Base-by-base conservation (phyloP, 2,888 invertebrate genomes). In the Parnassius smintheus region DNA sequence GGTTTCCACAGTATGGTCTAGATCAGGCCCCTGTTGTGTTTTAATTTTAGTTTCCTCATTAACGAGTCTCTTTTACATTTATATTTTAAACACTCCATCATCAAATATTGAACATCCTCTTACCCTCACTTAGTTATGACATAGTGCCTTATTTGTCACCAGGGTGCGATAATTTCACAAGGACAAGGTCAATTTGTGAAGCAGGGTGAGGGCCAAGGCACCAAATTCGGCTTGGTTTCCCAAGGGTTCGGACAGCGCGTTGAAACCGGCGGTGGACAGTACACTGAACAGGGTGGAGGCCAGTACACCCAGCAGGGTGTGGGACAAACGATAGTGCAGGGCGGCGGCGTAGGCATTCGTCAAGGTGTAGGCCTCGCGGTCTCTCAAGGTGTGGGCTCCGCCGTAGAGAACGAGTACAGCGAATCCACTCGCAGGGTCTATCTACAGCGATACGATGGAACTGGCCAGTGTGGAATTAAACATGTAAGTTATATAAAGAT, bases 401-500 rank as follows among this genome's bases (percentile, higher is more conserved):
- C 74, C 42, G 76, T 78, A 0, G 85, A 86, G 63, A 83, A 84
- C 53, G 83, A 85, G 1, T 82, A 76, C 67, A 78, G 80, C 9
- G 85, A 80, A 55, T 82, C 83, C 0, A 72, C 76, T 0, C 77
- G 80, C 51, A 75, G 90, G 42, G 84, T 89, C 11, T 83, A 82
- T 76, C 65, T 89, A 56, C 71, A 74, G 59, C 76, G 71, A 56
- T 88, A 85, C 70, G 78, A 73, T 53, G 88, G 79, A 0, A 73
- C 71, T 1, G 88, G 87, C 11, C 80, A 88, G 25, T 91, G 91
- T 65, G 91, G 91, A 44, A 22, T 83, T 0, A 66, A 81, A n/a
- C 86, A 89, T 65, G 91, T 91, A 68, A 90, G 89, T 88, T 35
- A 35, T 0, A 35, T 7, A 35, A 35, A 7, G 62, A 10, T 50